Evolutionary conservation across 2,797 vertebrate genomes (phyloP).

Genomic region (Megaceryle alcyon): DNA sequence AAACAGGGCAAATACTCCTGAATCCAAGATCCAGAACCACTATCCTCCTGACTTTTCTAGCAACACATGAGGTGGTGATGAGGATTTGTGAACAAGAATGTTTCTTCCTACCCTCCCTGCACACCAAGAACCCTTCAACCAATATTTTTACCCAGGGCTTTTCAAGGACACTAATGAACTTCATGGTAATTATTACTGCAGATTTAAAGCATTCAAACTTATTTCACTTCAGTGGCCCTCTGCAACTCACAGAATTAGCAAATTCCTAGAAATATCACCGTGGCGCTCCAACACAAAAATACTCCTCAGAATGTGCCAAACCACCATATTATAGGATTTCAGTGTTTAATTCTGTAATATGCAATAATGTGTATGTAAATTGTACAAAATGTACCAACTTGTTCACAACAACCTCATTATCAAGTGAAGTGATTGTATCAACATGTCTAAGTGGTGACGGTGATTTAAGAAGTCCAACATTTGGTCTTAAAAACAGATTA

Average conservation of each 20-base stretch:
- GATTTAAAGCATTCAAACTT: neutral
- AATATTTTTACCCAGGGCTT: neutral
- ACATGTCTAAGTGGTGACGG: neutral
- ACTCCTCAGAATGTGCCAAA: slow-evolving; percentile 2
- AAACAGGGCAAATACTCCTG: neutral
- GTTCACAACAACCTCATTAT: slow-evolving; percentile 8
- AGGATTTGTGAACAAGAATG: neutral
- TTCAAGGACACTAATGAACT: neutral
- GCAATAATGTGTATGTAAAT: slow-evolving; percentile 1
- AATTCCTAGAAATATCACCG: neutral
- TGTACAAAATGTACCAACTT: slow-evolving; percentile 37
- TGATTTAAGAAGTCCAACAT: slow-evolving; percentile 44
- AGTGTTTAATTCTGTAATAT: slow-evolving; percentile 26
- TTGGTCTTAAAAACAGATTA: slow-evolving; percentile 62
- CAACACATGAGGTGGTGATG: neutral
- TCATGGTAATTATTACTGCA: neutral
- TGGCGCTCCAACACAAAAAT: neutral
- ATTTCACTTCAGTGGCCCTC: neutral
- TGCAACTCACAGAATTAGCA: neutral
- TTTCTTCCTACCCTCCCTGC: neutral
- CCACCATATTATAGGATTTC: slow-evolving; percentile 8
- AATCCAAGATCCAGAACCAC: neutral
- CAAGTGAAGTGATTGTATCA: slow-evolving; percentile 24
- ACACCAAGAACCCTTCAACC: neutral
- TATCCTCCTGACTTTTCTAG: neutral